Conservation (phyloP, 2,797 vertebrate species). For the Alca torda region DNA sequence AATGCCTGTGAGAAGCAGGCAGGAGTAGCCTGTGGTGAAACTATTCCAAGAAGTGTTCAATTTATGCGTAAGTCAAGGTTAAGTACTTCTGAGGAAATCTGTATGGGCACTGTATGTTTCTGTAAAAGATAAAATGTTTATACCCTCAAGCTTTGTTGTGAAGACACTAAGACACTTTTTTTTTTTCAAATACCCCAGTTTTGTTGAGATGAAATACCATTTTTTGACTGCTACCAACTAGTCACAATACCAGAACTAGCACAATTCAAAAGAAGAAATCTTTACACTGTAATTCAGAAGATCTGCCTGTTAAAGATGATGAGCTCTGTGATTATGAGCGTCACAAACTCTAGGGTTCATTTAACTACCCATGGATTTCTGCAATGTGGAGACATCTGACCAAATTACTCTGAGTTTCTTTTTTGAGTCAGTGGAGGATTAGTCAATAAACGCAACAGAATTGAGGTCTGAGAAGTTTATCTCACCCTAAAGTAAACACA, state of each 20-base stretch:
- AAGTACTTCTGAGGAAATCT: not conserved
- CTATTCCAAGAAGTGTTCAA: not conserved
- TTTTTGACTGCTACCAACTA: not conserved
- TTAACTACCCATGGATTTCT: slow-evolving; percentile 19
- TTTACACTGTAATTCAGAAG: not conserved
- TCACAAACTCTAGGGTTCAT: not conserved
- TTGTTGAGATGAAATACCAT: not conserved
- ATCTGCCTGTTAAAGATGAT: not conserved
- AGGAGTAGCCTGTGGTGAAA: not conserved
- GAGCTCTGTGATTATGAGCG: not conserved
- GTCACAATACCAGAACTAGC: not conserved
- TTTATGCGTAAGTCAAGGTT: not conserved
- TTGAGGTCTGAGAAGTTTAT: not conserved
- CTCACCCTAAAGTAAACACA: slow-evolving; percentile 20
- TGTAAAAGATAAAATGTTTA: not conserved
- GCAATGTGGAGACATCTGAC: not conserved
- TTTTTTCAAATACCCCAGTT: not conserved
- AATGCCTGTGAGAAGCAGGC: not conserved
- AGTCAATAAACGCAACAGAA: slow-evolving; percentile 27
- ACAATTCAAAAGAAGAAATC: not conserved
- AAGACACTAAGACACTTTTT: not conserved
- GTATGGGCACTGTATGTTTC: not conserved
- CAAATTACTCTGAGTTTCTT: slow-evolving; percentile 10
- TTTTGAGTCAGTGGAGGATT: not conserved
- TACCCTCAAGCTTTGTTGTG: not conserved